Evolutionary conservation across 1,140 invertebrate species (phyloP), one percentile per base, ranked within the genome.

Genomic region (Nixonia krombeini): DNA sequence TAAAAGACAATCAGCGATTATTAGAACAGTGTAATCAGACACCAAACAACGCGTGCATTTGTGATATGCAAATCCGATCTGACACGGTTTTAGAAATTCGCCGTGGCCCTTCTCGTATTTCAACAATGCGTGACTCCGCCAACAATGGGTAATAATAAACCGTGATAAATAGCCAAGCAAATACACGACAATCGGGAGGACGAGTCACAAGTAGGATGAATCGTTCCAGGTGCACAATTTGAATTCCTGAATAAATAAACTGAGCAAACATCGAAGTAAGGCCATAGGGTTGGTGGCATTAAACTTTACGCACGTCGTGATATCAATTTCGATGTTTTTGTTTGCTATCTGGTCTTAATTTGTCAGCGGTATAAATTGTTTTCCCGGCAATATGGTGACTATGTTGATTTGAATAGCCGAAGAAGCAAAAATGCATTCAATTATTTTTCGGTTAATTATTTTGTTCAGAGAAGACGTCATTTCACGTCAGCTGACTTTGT

Each of bases 91-190:
- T 78, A 74, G 73, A 78, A 78, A 85, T 84, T 82, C 71, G 73
- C 70, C 69, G 49, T 72, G 79, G 76, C 75, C 75, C 79, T 75
- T 67, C 72, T 75, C 68, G 61, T 74, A 37, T 70, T 59, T 67
- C 71, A 73, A 81, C 78, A 81, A 80, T 80, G 71, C 78, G 70
- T 80, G 73, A 81, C 73, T 76, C 61, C 42, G 46, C 62, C 62
- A 79, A 85, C 83, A 85, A 85, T 85, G 72, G 76, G 78, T 81
- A 84, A 83, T 85, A 85, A 85, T 85, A 85, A 84, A 85, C 81
- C 83, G 79, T 85, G 84, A 85, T 85, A 85, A 85, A 85, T 85
- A 81, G 82, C 79, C 78, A 58, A 78, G 82, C 80, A 85, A 85
- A 85, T 84, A 85, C 62, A 78, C 65, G 70, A 67, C 73, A 61